Percentiles rank a stretch among this genome's conserved stretches.
phyloP scores from a whole-genome alignment of 2,888 invertebrate genomes.

The Prenolepis imparis region DNA sequence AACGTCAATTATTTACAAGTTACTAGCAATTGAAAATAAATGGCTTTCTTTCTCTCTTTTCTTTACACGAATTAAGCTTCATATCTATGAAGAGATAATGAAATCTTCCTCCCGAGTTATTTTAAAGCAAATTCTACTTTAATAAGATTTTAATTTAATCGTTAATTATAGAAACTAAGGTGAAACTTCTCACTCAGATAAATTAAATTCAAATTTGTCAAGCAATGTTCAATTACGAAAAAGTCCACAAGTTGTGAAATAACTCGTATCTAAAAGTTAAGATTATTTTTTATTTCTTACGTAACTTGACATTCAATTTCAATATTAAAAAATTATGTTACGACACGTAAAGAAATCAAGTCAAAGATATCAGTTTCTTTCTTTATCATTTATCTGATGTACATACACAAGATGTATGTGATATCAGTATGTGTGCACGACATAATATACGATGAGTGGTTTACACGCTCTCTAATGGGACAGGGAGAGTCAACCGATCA shows the following conservation, averaged over 20 bases:
- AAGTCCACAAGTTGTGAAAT: background rate
- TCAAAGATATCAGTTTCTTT: constrained; percentile 47
- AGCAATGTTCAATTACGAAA: background rate
- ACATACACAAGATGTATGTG: constrained; percentile 33
- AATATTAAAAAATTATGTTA: constrained; percentile 15
- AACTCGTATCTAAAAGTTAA: background rate
- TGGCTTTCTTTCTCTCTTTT: background rate
- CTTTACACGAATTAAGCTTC: background rate
- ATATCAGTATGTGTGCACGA: constrained; percentile 25
- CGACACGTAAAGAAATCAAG: constrained; percentile 13
- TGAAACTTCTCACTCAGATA: background rate
- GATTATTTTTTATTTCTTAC: background rate
- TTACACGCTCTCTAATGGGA: constrained; percentile 65
- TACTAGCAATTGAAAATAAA: constrained; percentile 13
- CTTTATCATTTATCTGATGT: constrained; percentile 53
- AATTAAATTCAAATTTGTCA: constrained; percentile 13
- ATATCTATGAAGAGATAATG: constrained; percentile 7
- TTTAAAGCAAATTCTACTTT: constrained; percentile 21
- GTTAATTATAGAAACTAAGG: constrained; percentile 2
- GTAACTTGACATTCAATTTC: background rate
- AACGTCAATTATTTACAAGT: background rate
- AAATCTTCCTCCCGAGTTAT: background rate
- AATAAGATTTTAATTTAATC: constrained; percentile 22
- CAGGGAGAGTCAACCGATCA: constrained; percentile 58
- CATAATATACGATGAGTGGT: constrained; percentile 62